A percentile compares a stretch with the other conserved stretches of the same genome.
Evolutionary conservation across 2,113 vertebrate genomes (phyloP).

Genomic region (Corapipo altera): DNA sequence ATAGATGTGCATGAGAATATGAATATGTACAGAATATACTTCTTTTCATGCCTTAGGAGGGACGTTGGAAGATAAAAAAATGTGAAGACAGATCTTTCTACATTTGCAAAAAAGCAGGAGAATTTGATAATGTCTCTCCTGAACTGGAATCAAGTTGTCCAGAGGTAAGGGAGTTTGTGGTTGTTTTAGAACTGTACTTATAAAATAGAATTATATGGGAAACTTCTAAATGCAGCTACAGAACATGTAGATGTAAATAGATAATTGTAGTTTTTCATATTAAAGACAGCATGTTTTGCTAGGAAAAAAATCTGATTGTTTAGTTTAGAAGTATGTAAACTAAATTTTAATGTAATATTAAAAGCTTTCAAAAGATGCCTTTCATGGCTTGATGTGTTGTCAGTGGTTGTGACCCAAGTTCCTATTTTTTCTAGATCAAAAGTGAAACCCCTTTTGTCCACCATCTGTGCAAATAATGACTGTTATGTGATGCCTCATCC

Average conservation of each 20-base stretch:
- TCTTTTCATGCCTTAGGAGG: slow-evolving; percentile 71
- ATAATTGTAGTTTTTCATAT: background rate
- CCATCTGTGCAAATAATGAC: slow-evolving; percentile 76
- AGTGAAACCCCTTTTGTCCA: slow-evolving; percentile 47
- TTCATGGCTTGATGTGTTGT: background rate
- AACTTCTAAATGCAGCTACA: background rate
- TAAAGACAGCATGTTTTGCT: background rate
- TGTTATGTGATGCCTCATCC: background rate
- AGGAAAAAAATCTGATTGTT: background rate
- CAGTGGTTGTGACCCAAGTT: slow-evolving; percentile 6
- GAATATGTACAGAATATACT: background rate
- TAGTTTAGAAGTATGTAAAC: background rate
- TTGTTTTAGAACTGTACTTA: background rate
- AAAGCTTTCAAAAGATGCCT: background rate
- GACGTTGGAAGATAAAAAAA: slow-evolving; percentile 80
- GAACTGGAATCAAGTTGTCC: slow-evolving; percentile 75
- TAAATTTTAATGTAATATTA: background rate
- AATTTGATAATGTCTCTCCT: slow-evolving; percentile 17
- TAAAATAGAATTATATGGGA: background rate
- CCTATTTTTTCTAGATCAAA: slow-evolving; percentile 55
- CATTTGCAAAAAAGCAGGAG: slow-evolving; percentile 80
- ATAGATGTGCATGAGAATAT: background rate
- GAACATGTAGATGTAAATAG: background rate
- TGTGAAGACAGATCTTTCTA: slow-evolving; percentile 81
- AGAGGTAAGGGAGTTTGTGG: slow-evolving; percentile 71